Percentiles rank a stretch among this genome's conserved stretches.
These are phyloP conservation scores for Lasioglossum vierecki DNA, from an alignment of 2,888 invertebrate genomes.

Conservation along the genomic window DNA sequence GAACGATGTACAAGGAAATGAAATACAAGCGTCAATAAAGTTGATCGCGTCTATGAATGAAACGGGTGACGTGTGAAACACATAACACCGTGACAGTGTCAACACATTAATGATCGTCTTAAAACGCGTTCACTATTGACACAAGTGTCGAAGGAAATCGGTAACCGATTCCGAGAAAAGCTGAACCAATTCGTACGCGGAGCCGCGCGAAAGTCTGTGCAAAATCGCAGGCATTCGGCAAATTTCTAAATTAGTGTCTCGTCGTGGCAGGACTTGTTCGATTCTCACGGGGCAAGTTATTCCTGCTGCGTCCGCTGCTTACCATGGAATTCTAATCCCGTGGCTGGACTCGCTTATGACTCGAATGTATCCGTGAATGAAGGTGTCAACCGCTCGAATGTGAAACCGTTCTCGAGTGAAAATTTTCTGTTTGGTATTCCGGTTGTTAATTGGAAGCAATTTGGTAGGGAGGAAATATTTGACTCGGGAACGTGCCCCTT, in stretches of 20 bases:
- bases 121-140: not conserved
- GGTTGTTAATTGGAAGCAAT: not conserved
- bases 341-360: not conserved
- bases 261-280: not conserved
- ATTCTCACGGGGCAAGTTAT: not conserved
- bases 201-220: not conserved
- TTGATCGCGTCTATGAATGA: not conserved
- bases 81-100: not conserved
- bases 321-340: constrained; percentile 31
- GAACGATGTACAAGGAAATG: not conserved
- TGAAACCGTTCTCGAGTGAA: not conserved
- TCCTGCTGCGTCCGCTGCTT: not conserved
- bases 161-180: not conserved
- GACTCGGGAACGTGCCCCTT: not conserved
- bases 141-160: not conserved
- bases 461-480: not conserved
- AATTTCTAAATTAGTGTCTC: not conserved
- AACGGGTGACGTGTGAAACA: not conserved
- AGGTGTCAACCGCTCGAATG: constrained; percentile 19
- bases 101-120: not conserved
- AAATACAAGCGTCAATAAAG: not conserved
- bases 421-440: constrained; percentile 6
- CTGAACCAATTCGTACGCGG: not conserved
- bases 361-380: not conserved
- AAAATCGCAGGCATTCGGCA: not conserved